Evolutionary conservation across 2,113 vertebrate genomes (phyloP), one percentile per base, ranked within the genome.

Genomic region (Coptodon rendalli): DNA sequence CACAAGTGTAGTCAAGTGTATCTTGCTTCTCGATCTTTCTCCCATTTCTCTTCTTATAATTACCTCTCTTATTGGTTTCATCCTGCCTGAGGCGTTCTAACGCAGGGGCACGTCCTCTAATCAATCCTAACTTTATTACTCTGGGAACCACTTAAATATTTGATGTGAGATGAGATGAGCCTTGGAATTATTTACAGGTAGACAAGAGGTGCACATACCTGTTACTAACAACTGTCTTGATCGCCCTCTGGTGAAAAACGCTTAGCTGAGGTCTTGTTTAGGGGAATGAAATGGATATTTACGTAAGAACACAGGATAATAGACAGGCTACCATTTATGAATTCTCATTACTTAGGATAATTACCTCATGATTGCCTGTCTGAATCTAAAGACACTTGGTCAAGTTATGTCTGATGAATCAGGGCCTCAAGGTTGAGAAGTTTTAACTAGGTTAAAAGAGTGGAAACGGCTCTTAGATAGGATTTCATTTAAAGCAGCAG

Each of bases 121-220:
- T 95, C 95, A 93, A 88, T 95, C 85, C 91, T 59, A 90, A 92
- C 91, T 94, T 93, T 93, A 94, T 94, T 93, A 92, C 92, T 91
- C 80, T 38, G 63, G 61, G 76, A 93, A 76, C 59, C 68, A 88
- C 90, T 91, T 93, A 83, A 94, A 95, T 95, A 93, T 93, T 95
- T 94, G 36, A 94, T 93, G 89, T 80, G 82, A 79, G 88, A 83
- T 66, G 83, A 91, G 83, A 92, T 78, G 83, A 91, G 57, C 48
- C 76, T 61, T 87, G 61, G 84, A 90, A 88, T 91, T 89, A 90
- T 89, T 93, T 91, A 94, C 86, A 82, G 86, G 87, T 89, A 61
- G 88, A 91, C 84, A 82, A 73, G 40, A 82, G 31, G 81, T 29
- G 1, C 24, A 22, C 24, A 5, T 50, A 22, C 38, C 48, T 79